Percentiles rank a stretch among this genome's conserved stretches.
Evolutionary conservation across 2,888 invertebrate species (phyloP).

Genomic region (Omphaloscelis lunosa): DNA sequence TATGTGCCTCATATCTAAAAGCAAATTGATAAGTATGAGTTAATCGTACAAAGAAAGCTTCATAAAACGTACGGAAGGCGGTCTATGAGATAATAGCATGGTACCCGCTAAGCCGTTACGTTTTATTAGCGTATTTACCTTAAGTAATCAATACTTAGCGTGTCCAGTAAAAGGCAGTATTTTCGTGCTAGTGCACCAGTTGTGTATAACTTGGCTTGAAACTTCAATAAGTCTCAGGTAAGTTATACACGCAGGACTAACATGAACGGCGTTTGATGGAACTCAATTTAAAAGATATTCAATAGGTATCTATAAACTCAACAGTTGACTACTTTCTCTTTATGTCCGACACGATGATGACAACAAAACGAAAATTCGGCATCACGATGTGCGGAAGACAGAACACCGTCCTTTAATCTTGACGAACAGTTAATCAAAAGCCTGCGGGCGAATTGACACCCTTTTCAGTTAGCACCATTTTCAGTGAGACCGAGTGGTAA

Average conservation of each 20-base stretch:
- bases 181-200: background rate
- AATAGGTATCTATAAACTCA: background rate
- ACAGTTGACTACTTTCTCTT: background rate
- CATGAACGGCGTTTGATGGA: too few species aligned
- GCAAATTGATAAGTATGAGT: background rate
- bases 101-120: background rate
- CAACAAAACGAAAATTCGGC: slow-evolving; percentile 6
- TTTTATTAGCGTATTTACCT: background rate
- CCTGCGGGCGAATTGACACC: slow-evolving; percentile 13
- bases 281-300: background rate
- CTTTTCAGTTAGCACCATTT: background rate
- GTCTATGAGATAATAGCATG: slow-evolving; percentile 11
- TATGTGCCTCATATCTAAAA: background rate
- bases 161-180: background rate
- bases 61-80: background rate
- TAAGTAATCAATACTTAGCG: background rate
- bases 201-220: background rate
- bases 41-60: background rate
- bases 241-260: background rate
- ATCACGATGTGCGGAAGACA: background rate
- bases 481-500: background rate
- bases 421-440: slow-evolving; percentile 13
- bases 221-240: background rate
- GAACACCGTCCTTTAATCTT: slow-evolving; percentile 8
- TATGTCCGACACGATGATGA: background rate